A percentile compares a stretch with the other conserved stretches of the same genome.
These are phyloP conservation scores for Drosophila tristis DNA, from an alignment of 1,140 invertebrate genomes.

Conservation along the genomic window DNA sequence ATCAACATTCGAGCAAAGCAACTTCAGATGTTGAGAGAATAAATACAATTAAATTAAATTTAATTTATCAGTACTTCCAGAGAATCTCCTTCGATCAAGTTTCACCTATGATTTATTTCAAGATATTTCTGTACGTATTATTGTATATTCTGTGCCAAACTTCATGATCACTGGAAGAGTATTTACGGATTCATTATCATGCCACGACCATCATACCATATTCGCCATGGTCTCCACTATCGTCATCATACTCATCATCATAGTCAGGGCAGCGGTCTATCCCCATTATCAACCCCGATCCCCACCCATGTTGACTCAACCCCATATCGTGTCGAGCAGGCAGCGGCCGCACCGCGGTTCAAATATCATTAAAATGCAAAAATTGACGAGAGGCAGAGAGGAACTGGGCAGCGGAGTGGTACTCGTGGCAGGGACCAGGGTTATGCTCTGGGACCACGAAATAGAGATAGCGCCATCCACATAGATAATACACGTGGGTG, in stretches of 20 bases:
- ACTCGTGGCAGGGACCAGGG: constrained; percentile 9
- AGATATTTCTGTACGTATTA: too few species aligned
- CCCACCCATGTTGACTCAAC: constrained; percentile 20
- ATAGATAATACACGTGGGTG: constrained; percentile 29
- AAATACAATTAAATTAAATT: too few species aligned
- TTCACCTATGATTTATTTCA: too few species aligned
- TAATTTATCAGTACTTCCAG: not conserved
- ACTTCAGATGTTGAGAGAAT: too few species aligned
- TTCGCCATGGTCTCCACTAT: constrained; percentile 21
- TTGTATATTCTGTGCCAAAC: too few species aligned
- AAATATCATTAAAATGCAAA: constrained; percentile 81
- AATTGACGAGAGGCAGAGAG: constrained; percentile 65
- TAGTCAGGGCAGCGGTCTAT: constrained; percentile 16
- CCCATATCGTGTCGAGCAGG: constrained; percentile 30
- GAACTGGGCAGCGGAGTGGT: constrained; percentile 2
- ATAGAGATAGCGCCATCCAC: constrained; percentile 1
- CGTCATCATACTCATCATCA: not conserved
- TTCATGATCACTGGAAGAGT: constrained; percentile 21
- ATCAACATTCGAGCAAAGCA: too few species aligned
- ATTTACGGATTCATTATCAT: constrained; percentile 49
- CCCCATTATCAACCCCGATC: not conserved
- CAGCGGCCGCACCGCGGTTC: constrained; percentile 57
- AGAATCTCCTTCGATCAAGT: too few species aligned
- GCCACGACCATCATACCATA: constrained; percentile 11
- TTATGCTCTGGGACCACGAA: not conserved